Evolutionary conservation across 2,888 invertebrate genomes (phyloP).

Genomic region (Melipona bicolor): DNA sequence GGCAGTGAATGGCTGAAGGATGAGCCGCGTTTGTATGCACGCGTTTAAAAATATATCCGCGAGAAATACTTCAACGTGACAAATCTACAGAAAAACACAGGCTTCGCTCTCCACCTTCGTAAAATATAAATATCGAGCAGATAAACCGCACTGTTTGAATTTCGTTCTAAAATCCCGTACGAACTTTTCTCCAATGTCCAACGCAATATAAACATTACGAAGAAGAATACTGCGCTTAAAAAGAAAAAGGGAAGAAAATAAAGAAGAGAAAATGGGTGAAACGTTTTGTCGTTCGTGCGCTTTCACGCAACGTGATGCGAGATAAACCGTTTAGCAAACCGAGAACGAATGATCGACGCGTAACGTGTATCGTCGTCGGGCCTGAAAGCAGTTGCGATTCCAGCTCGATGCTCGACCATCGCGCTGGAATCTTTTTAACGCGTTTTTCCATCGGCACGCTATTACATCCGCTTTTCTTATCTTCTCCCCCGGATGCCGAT

Average conservation of each 20-base stretch:
- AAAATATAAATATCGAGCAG: too few species aligned
- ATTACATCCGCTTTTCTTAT: slow-evolving; percentile 31
- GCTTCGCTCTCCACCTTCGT: too few species aligned
- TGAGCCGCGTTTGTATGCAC: too few species aligned
- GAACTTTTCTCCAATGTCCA: too few species aligned
- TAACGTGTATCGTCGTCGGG: background rate
- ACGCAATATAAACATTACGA: background rate
- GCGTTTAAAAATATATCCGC: too few species aligned
- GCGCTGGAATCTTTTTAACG: slow-evolving; percentile 21
- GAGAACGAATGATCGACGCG: background rate
- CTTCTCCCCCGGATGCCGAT: background rate
- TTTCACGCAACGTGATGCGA: background rate
- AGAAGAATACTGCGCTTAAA: background rate
- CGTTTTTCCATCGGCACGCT: background rate
- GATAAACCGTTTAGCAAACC: background rate
- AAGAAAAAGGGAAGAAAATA: too few species aligned
- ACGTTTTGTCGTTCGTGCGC: background rate
- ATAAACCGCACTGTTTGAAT: too few species aligned
- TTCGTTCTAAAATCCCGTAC: too few species aligned
- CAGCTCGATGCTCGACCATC: background rate
- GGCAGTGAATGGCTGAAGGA: too few species aligned
- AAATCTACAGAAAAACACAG: too few species aligned
- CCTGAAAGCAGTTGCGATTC: slow-evolving; percentile 13
- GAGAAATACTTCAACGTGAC: too few species aligned
- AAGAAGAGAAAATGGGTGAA: background rate